A percentile compares a stretch with the other conserved stretches of the same genome.
These are phyloP conservation scores for Scolanthus callimorphus DNA, from an alignment of 92 coral and sea anemone genomes.

Conservation along the genomic window DNA sequence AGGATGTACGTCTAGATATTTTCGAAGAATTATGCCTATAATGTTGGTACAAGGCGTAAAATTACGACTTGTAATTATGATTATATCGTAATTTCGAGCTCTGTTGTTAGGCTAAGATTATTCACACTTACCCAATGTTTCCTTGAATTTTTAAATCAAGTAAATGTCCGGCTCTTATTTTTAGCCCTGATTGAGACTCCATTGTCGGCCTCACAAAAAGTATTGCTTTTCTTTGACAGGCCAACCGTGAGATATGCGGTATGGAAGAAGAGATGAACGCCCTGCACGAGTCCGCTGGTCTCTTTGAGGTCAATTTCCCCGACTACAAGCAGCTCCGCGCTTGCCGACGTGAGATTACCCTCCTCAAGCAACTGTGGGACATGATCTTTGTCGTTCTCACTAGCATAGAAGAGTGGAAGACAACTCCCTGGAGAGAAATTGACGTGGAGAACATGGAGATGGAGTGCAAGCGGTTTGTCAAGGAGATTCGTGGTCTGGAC, in stretches of 20 bases:
- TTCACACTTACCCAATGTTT: too few species aligned
- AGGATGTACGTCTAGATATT: too few species aligned
- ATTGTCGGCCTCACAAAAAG: too few species aligned
- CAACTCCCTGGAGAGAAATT: constrained; percentile 92
- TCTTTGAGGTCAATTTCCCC: constrained; percentile 99
- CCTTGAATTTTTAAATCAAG: too few species aligned
- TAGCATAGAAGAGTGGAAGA: constrained; percentile 97
- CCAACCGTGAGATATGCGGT: constrained; percentile 78
- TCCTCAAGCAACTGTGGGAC: constrained; percentile 95
- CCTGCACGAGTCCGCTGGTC: constrained; percentile 92
- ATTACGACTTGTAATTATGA: too few species aligned
- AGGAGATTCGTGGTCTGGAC: constrained; percentile 90
- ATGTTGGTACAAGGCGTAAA: too few species aligned
- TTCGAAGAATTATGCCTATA: too few species aligned
- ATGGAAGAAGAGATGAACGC: constrained; percentile 96
- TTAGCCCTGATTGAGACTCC: too few species aligned
- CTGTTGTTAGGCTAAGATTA: too few species aligned
- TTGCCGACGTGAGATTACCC: constrained; percentile 90
- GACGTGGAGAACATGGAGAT: constrained; percentile 97
- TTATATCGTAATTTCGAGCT: too few species aligned
- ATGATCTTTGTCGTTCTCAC: constrained; percentile 89
- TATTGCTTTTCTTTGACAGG: constrained; percentile 27
- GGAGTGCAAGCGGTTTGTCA: constrained; percentile 97
- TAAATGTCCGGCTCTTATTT: too few species aligned
- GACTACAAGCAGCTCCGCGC: constrained; percentile 99